phyloP scores from a whole-genome alignment of 2,797 vertebrate species.

The Neostethus bicornis region DNA sequence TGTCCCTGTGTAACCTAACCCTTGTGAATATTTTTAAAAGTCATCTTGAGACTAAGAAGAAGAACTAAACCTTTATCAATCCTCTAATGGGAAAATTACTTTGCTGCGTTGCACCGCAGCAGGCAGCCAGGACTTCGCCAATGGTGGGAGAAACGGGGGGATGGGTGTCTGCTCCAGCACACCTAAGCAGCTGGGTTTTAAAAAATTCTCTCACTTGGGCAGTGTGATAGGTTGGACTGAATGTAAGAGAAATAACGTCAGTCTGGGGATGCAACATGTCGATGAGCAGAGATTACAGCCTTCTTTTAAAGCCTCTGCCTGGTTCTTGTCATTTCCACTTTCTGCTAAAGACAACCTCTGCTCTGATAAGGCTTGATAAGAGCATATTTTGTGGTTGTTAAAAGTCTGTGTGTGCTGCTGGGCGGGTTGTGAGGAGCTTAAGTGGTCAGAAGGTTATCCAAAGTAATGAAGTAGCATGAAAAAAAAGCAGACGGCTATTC shows the following conservation, averaged over 20 bases:
- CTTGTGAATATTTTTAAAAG: too few relatives aligned
- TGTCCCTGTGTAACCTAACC: too few relatives aligned
- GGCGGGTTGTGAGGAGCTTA: not conserved
- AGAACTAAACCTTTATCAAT: too few relatives aligned
- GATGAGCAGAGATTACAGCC: not conserved
- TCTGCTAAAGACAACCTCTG: not conserved
- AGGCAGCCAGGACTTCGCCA: too few relatives aligned
- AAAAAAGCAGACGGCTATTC: not conserved
- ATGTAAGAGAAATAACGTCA: too few relatives aligned
- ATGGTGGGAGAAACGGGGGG: too few relatives aligned
- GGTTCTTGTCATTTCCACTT: not conserved
- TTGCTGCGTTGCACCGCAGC: too few relatives aligned
- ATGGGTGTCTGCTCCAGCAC: too few relatives aligned
- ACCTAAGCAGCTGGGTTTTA: not conserved
- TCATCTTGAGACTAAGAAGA: too few relatives aligned
- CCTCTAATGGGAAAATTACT: too few relatives aligned
- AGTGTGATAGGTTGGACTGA: too few relatives aligned
- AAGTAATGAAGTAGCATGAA: not conserved
- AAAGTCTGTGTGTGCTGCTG: conserved; percentile 1
- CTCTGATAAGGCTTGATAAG: conserved; percentile 1
- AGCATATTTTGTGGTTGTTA: not conserved
- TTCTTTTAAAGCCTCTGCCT: not conserved
- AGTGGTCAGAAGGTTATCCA: conserved; percentile 1
- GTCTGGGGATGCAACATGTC: not conserved
- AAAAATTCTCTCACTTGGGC: too few relatives aligned